A percentile compares a stretch with the other conserved stretches of the same genome.
Conservation (phyloP, 2,113 vertebrate genomes). For the Echinops telfairi region DNA sequence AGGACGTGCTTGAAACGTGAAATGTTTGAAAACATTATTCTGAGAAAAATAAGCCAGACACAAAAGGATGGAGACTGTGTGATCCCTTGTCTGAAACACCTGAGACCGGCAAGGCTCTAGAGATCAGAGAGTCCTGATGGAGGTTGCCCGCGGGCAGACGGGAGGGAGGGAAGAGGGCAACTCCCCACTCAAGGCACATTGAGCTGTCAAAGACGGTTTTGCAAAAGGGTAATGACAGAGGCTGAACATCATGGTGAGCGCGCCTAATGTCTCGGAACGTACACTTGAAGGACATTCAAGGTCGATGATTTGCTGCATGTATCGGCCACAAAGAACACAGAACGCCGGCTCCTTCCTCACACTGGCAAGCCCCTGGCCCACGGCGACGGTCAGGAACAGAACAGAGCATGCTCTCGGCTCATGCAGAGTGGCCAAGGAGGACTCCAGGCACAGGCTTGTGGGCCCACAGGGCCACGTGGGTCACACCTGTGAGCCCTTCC, state of each 20-base stretch:
- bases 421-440: neutral
- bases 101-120: neutral
- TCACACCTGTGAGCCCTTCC: neutral
- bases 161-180: neutral
- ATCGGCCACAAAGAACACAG: neutral
- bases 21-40: neutral
- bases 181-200: neutral
- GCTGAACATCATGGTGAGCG: neutral
- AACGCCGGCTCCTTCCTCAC: neutral
- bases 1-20: neutral
- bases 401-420: rapidly evolving
- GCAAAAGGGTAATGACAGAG: neutral
- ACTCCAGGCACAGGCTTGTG: neutral
- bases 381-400: rapidly evolving
- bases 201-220: neutral
- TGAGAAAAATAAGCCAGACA: neutral
- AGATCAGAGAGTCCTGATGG: neutral
- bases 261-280: neutral
- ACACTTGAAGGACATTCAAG: neutral
- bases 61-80: neutral
- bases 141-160: neutral
- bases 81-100: neutral
- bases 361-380: neutral
- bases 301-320: neutral
- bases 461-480: neutral